phyloP scores from a whole-genome alignment of 2,888 invertebrate genomes.

The Uloborus plumipes region DNA sequence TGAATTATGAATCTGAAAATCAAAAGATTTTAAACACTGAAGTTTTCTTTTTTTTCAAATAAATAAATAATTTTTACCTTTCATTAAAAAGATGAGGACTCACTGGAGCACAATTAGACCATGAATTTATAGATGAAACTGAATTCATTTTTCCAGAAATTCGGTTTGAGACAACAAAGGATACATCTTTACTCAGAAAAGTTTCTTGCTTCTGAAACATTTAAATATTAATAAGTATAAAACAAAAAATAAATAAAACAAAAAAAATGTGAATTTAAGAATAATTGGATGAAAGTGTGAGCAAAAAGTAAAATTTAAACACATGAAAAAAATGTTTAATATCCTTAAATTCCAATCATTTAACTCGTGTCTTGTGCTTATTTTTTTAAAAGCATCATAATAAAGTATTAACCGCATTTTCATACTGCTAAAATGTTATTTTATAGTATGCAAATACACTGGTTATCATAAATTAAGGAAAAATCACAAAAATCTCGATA shows the following conservation, averaged over 20 bases:
- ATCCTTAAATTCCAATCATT: neutral
- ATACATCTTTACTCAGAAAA: conserved; percentile 15
- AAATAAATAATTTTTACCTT: conserved; percentile 19
- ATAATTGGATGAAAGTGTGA: neutral
- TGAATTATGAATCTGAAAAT: too few relatives aligned
- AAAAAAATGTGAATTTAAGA: neutral
- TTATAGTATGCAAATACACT: too few relatives aligned
- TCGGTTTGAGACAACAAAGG: conserved; percentile 45
- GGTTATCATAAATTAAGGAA: too few relatives aligned
- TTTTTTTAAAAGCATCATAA: too few relatives aligned
- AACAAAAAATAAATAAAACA: conserved; percentile 2
- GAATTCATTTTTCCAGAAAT: neutral
- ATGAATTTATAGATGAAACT: neutral
- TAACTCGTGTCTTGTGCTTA: too few relatives aligned
- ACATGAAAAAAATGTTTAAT: neutral
- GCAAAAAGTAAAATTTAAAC: neutral
- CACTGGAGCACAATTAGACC: neutral
- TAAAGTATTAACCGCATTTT: too few relatives aligned
- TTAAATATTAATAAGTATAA: neutral
- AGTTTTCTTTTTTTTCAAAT: neutral
- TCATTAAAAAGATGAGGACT: conserved; percentile 43
- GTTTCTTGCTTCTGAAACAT: conserved; percentile 23
- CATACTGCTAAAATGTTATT: too few relatives aligned
- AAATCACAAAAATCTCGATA: too few relatives aligned
- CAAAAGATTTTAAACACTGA: too few relatives aligned